Conservation (phyloP, 2,113 vertebrate species). For the Equus quagga region DNA sequence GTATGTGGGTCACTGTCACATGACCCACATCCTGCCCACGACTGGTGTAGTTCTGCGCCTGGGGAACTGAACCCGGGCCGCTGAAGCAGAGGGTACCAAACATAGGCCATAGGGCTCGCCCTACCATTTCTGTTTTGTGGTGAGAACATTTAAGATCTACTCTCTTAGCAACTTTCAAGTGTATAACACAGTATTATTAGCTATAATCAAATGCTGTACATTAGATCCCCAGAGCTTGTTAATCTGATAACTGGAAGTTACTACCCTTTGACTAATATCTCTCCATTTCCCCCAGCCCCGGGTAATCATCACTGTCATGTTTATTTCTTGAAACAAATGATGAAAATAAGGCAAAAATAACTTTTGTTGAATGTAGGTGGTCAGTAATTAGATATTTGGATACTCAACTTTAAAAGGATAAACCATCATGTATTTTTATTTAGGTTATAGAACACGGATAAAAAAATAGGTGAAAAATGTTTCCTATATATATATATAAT, state of each 20-base stretch:
- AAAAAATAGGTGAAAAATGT: neutral
- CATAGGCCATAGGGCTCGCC: no score
- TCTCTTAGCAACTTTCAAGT: neutral
- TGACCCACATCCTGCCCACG: no score
- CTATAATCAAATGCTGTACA: neutral
- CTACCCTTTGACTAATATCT: neutral
- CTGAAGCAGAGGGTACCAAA: no score
- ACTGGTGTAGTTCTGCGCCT: no score
- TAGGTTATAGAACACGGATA: neutral
- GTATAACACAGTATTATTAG: neutral
- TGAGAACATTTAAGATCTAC: neutral
- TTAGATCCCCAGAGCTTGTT: neutral
- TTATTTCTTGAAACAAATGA: slow-evolving; percentile 15
- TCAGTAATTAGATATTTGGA: neutral
- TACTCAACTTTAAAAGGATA: neutral
- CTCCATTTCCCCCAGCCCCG: neutral
- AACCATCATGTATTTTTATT: neutral
- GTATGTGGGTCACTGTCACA: no score
- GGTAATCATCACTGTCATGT: neutral
- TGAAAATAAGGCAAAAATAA: neutral
- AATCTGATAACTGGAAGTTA: neutral
- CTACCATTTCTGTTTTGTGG: neutral
- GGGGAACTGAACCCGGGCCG: no score
- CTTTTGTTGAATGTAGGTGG: neutral
- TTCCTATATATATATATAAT: neutral